Evolutionary conservation across 2,888 invertebrate species (phyloP), one percentile per base, ranked within the genome.

Genomic region (Phytoseiulus persimilis): DNA sequence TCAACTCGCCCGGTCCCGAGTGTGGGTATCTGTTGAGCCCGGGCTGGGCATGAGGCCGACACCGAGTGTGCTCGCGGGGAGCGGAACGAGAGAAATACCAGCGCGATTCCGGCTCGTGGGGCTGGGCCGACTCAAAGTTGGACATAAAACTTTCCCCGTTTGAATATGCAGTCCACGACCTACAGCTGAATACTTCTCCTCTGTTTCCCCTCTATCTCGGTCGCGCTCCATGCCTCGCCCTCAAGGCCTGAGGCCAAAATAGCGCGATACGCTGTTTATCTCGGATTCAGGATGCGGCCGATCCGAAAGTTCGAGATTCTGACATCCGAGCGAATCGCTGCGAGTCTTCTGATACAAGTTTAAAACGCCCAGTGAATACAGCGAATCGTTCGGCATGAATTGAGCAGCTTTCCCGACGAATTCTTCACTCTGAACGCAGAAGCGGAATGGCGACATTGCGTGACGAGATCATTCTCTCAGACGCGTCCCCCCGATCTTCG

Each of bases 131-230:
- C 65, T 65, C 65, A 18, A 65, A 65, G 65, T 65, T 6, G 11
- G 65, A 65, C 65, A 65, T 28, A 65, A 65, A 65, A 65, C 65
- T 65, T 65, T 65, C 65, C 65, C 18, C 65, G 65, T 65, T 65
- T 65, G 65, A 65, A 65, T 65, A 65, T 65, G 65, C 65, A 65
- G 65, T 65, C 65, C 65, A 65, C 65, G 65, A 65, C 65, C 65
- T 65, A 65, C 65, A 6, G 65, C 65, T 28, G 65, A 65, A 65
- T 65, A 65, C 65, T 65, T 65, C 18, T 65, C 18, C 65, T 6
- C 28, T 65, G 11, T 23, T 65, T 23, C 18, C 65, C 9, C 39
- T 9, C 65, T 65, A 65, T 65, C 65, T 65, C 65, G 65, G 11
- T 65, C 65, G 65, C 65, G 2, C 28, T 65, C 65, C 18, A 23